A percentile compares a stretch with the other conserved stretches of the same genome.
Conservation (phyloP, 2,113 vertebrate genomes). For the Canis aureus region DNA sequence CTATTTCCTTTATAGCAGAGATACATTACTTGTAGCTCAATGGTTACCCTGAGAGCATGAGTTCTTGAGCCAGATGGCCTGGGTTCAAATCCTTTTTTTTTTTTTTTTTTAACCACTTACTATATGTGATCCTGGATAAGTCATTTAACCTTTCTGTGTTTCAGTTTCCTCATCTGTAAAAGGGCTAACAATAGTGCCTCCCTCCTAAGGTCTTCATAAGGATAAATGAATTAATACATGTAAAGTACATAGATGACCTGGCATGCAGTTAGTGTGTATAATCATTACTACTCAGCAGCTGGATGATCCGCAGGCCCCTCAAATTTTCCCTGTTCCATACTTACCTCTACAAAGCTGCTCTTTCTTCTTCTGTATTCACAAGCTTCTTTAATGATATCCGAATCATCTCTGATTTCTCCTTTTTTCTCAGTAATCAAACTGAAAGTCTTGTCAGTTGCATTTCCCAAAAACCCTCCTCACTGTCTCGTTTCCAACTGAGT, state of each 20-base stretch:
- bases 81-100: background rate
- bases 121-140: background rate
- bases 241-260: background rate
- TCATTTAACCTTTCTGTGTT: background rate
- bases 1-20: background rate
- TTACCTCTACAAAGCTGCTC: background rate
- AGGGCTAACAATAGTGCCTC: background rate
- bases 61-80: background rate
- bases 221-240: background rate
- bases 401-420: slow-evolving; percentile 19
- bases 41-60: background rate
- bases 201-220: background rate
- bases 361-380: background rate
- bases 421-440: background rate
- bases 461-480: background rate
- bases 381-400: background rate
- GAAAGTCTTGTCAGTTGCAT: background rate
- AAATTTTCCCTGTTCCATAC: background rate
- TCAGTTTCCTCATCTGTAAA: background rate
- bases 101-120: background rate
- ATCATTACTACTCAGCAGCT: background rate
- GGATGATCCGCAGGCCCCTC: background rate
- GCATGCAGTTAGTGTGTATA: background rate
- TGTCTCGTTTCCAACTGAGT: background rate
- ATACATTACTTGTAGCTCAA: background rate